Conservation (phyloP, 2,888 invertebrate genomes). For the Ochlodes sylvanus region DNA sequence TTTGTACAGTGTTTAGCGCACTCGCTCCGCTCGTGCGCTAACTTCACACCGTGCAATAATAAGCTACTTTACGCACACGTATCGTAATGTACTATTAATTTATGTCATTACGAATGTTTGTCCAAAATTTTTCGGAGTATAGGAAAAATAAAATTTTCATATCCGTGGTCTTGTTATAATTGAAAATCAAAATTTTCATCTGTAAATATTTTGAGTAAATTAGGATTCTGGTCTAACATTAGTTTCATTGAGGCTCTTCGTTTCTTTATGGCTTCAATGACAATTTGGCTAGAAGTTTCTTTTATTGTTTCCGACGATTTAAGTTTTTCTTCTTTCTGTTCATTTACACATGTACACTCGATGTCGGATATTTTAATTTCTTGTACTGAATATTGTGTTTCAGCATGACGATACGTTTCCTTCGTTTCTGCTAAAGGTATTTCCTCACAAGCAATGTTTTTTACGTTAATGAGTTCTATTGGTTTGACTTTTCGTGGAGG, state of each 20-base stretch:
- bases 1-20: no score
- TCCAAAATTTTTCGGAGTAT: no score
- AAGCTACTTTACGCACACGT: no score
- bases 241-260: conserved; percentile 61
- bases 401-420: conserved; percentile 58
- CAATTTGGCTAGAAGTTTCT: conserved; percentile 46
- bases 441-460: conserved; percentile 53
- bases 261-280: conserved; percentile 52
- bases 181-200: conserved; percentile 69
- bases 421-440: conserved; percentile 65
- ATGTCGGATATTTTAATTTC: conserved; percentile 50
- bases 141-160: no score
- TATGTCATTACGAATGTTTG: no score
- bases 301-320: conserved; percentile 39
- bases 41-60: no score
- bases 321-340: conserved; percentile 33
- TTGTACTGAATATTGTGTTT: conserved; percentile 72
- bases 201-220: conserved; percentile 68
- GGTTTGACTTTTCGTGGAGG: conserved; percentile 39
- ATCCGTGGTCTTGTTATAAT: conserved; percentile 43
- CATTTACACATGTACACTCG: conserved; percentile 57
- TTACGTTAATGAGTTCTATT: conserved; percentile 55
- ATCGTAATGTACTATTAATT: no score
- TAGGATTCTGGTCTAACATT: conserved; percentile 62
- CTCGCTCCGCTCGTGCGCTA: no score